Evolutionary conservation across 1,140 invertebrate species (phyloP), one percentile per base, ranked within the genome.

Genomic region (Pentalonia nigronervosa): DNA sequence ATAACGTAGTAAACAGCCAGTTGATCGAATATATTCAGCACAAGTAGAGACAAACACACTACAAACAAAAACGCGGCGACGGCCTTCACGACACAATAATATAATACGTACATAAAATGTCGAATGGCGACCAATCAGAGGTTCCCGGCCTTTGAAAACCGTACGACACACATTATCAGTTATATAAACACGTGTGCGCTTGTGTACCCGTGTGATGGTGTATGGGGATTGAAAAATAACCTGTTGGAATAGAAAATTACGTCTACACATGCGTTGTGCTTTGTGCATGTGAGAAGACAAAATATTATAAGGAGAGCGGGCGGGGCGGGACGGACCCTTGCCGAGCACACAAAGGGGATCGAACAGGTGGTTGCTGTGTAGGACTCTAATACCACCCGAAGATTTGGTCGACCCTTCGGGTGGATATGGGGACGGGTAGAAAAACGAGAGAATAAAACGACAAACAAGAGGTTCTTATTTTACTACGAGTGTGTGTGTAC

Each of bases 341-440:
- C 89, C 7, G 89, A 90, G 89, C 53, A 30, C 56, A 90, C 41
- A 45, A 88, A 48, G 89, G 89, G 36, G 36, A 90, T 41, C 53
- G n/a, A 90, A 90, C 89, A 90, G 89, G 89, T 90, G 89, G 89
- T 90, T 90, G 56, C 60, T 67, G 8, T 25, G 34, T 21, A 53
- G 20, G 20, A 89, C n/a, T 4, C 41, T 47, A 47, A 50, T 53
- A 36, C 88, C 34, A 60, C 36, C 50, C 88, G 88, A 90, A 76
- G 50, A 89, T 90, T 60, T 25, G 36, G 36, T 60, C 53, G 53
- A 41, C 88, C 88, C 53, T 60, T 41, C 2, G 88, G 88, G 21
- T n/a, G 23, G 34, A 60, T 45, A 41, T n/a, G 41, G 23, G 21
- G 23, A n/a, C 2, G 81, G 23, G 41, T 41, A 45, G 48, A 30